Evolutionary conservation across 2,113 vertebrate species (phyloP), one percentile per base, ranked within the genome.

Genomic region (Gyps fulvus): DNA sequence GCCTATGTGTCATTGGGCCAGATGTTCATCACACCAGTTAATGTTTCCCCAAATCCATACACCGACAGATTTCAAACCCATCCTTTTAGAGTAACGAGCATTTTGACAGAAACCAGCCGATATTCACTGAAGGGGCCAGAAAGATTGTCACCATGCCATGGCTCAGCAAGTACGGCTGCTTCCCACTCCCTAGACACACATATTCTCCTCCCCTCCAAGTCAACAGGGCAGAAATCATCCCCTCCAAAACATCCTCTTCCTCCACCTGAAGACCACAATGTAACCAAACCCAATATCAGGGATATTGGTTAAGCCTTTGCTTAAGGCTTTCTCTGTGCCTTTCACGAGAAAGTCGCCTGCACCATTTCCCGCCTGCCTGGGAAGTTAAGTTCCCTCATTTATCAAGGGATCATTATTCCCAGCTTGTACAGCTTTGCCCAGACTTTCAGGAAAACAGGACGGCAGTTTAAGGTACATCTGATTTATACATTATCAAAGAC

Each of bases 401-500:
- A 90, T 93, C 84, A 95, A 62, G 66, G n/a, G 78, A 86, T 89
- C 70, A 77, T 96, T 91, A 94, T 83, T 80, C 65, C 26, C 74
- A 93, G n/a, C 59, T 90, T 94, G 82, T 59, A 83, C 42, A 88
- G 59, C 72, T 80, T 92, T 87, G 49, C 14, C 3, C 58, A 58
- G 45, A 80, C 65, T 95, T 92, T 94, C 62, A 65, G 85, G 45
- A 93, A 95, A 95, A 93, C 62, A 95, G 45, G 59, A 65, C 0
- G 0, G 73, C 81, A 93, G 70, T 95, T 96, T 96, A 93, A 94
- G 78, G 61, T 76, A 72, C 58, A 25, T 95, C 55, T 95, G 93
- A 97, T 93, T 96, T 95, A 90, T 86, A 77, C 74, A 83, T 95
- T 95, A 90, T 77, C 82, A 88, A 91, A 96, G 47, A 92, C 86